Evolutionary conservation across 2,113 vertebrate species (phyloP).

Genomic region (Apteryx owenii): DNA sequence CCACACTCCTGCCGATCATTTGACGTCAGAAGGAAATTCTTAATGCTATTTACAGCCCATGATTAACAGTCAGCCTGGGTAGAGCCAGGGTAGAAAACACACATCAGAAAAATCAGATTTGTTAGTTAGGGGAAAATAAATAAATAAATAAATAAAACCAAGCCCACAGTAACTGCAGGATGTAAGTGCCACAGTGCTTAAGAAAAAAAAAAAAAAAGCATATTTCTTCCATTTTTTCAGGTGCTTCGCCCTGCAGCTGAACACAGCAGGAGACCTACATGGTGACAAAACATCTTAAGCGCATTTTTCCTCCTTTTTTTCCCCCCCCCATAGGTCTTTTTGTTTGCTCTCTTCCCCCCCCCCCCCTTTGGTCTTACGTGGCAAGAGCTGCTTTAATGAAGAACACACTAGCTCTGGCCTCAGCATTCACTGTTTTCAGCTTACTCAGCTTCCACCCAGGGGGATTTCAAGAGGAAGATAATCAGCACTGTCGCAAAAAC

Average conservation of each 20-base stretch:
- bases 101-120: background rate
- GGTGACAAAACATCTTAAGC: background rate
- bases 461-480: constrained; percentile 57
- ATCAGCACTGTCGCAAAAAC: background rate
- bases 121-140: background rate
- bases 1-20: background rate
- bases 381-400: background rate
- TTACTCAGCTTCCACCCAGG: constrained; percentile 44
- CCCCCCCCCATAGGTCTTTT: background rate
- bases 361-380: fast-evolving
- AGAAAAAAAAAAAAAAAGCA: background rate
- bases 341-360: background rate
- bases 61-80: background rate
- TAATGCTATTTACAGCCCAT: background rate
- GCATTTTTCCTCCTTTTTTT: background rate
- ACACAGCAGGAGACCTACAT: background rate
- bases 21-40: background rate
- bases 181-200: background rate
- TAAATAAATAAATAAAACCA: background rate
- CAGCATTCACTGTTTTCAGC: background rate
- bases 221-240: background rate
- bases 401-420: background rate
- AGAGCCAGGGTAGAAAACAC: background rate
- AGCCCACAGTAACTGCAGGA: background rate
- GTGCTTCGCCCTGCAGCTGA: background rate